phyloP scores from a whole-genome alignment of 1,140 invertebrate genomes.

The Mya arenaria region DNA sequence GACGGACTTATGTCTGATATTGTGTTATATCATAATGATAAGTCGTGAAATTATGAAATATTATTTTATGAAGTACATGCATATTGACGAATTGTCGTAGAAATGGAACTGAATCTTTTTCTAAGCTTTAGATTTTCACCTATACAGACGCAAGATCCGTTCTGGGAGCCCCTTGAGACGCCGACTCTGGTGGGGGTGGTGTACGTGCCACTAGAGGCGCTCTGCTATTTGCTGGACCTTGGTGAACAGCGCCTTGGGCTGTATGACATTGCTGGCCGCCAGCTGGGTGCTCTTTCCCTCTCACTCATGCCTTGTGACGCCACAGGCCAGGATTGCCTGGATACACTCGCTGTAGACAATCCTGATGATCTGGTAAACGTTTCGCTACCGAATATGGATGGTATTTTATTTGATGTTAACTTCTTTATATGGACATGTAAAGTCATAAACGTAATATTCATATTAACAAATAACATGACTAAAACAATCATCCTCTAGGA shows the following conservation, averaged over 20 bases:
- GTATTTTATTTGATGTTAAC: neutral
- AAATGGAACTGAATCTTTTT: no score
- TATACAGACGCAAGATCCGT: slow-evolving; percentile 63
- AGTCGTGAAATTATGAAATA: no score
- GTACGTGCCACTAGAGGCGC: slow-evolving; percentile 59
- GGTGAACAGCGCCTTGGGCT: slow-evolving; percentile 57
- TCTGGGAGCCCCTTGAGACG: slow-evolving; percentile 65
- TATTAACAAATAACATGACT: no score
- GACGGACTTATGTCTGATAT: no score
- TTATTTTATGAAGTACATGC: no score
- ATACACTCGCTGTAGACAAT: slow-evolving; percentile 53
- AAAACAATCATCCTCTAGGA: no score
- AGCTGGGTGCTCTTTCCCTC: slow-evolving; percentile 50
- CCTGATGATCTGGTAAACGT: slow-evolving; percentile 53
- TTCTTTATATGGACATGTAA: no score
- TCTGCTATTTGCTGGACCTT: slow-evolving; percentile 65
- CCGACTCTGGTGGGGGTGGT: slow-evolving; percentile 58
- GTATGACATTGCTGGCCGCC: slow-evolving; percentile 57
- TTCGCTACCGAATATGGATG: no score
- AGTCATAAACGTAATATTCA: no score
- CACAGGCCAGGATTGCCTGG: slow-evolving; percentile 66
- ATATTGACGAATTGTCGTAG: no score
- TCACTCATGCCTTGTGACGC: slow-evolving; percentile 70
- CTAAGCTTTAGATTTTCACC: neutral
- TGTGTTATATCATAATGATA: no score